Conservation (phyloP, 2,797 vertebrate genomes). For the Clangula hyemalis region DNA sequence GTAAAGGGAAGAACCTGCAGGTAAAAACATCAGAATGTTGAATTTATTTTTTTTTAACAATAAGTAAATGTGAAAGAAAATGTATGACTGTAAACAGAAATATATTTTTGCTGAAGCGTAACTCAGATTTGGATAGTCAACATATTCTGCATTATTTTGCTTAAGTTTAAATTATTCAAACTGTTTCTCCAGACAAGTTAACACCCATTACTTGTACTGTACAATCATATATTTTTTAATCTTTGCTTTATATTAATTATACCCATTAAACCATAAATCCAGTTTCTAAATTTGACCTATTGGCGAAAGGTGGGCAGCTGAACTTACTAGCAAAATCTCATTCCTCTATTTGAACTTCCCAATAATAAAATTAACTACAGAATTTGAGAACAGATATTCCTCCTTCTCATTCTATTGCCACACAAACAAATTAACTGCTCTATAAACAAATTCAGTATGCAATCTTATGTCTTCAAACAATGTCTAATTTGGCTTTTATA, state of each 20-base stretch:
- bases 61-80: background rate
- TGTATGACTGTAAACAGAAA: background rate
- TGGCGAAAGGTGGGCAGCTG: background rate
- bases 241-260: background rate
- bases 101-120: background rate
- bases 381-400: background rate
- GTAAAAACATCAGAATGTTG: background rate
- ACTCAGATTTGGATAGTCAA: background rate
- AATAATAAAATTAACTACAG: background rate
- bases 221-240: background rate
- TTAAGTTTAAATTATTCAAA: background rate
- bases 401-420: background rate
- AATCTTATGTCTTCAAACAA: background rate
- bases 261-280: background rate
- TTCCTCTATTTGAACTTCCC: background rate
- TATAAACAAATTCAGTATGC: background rate
- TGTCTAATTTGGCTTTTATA: background rate
- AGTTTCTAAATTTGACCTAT: background rate
- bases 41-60: too few relatives aligned
- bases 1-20: background rate
- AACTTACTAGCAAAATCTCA: background rate
- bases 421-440: background rate
- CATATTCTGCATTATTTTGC: background rate
- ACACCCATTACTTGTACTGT: background rate
- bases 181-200: background rate